Evolutionary conservation across 2,888 invertebrate genomes (phyloP).

Genomic region (Oscheius sp.): DNA sequence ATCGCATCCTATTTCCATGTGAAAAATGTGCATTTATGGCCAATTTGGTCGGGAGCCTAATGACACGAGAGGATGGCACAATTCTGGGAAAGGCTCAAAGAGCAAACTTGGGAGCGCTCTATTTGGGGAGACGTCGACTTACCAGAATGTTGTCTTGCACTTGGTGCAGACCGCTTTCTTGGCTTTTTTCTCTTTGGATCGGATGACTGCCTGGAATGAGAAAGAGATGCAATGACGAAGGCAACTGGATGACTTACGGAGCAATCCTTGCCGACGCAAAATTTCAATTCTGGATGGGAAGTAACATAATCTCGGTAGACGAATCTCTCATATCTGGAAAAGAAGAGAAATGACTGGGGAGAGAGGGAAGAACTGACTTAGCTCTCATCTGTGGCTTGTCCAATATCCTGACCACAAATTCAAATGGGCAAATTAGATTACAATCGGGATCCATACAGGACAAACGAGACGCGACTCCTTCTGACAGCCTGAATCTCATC

Average conservation of each 20-base stretch:
- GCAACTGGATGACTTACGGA: constrained; percentile 38
- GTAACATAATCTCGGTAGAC: constrained; percentile 95
- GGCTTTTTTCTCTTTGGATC: constrained; percentile 82
- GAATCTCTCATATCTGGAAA: constrained; percentile 88
- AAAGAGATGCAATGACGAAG: neutral
- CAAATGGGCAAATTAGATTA: constrained; percentile 85
- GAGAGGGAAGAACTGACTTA: constrained; percentile 38
- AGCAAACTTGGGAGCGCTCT: too few species aligned
- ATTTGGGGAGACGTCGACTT: constrained; percentile 28
- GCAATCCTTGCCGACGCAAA: constrained; percentile 96
- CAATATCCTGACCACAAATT: constrained; percentile 49
- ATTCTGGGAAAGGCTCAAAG: too few species aligned
- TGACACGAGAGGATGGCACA: too few species aligned
- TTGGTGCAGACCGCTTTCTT: constrained; percentile 88
- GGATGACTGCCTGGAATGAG: constrained; percentile 77
- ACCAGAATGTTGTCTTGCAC: constrained; percentile 92
- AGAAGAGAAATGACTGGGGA: neutral
- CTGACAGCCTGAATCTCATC: constrained; percentile 42
- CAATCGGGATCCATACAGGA: constrained; percentile 97
- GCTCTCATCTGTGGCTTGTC: constrained; percentile 42
- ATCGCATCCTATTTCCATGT: too few species aligned
- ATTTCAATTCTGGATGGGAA: constrained; percentile 80
- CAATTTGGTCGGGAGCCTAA: too few species aligned
- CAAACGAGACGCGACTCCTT: constrained; percentile 80
- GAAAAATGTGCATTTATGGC: too few species aligned